These are phyloP conservation scores for Micoletzkya japonica DNA, from an alignment of 2,888 invertebrate genomes.

Conservation along the genomic window DNA sequence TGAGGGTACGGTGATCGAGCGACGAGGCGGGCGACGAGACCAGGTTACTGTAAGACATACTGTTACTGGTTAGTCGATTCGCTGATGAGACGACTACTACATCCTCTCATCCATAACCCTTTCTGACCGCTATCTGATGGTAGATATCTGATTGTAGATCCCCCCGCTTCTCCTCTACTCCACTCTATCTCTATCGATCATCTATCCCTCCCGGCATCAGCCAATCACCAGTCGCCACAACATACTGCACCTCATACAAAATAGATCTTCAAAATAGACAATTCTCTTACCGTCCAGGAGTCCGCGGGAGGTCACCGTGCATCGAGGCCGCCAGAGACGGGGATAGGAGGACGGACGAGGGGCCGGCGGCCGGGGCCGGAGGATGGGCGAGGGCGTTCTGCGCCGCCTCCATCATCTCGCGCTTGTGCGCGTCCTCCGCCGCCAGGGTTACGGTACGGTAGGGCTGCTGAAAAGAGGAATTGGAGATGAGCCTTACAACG, in stretches of 20 bases:
- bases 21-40: background rate
- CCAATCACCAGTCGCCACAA: too few species aligned
- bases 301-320: constrained; percentile 2
- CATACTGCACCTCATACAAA: background rate
- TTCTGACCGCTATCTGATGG: too few species aligned
- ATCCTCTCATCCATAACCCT: background rate
- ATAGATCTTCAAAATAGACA: background rate
- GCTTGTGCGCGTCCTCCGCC: constrained; percentile 4
- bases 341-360: background rate
- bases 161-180: too few species aligned
- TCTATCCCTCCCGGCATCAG: too few species aligned
- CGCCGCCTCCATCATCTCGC: constrained; percentile 26
- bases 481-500: too few species aligned
- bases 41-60: background rate
- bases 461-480: too few species aligned
- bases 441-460: too few species aligned
- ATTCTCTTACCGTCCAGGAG: constrained; percentile 20
- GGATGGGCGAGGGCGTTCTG: constrained; percentile 20
- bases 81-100: background rate
- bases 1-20: background rate
- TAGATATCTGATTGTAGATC: too few species aligned
- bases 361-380: background rate
- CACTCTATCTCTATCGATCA: too few species aligned
- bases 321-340: background rate
- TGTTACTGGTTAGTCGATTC: background rate